These are phyloP conservation scores for Perccottus glenii DNA, from an alignment of 2,113 vertebrate genomes.

Conservation along the genomic window DNA sequence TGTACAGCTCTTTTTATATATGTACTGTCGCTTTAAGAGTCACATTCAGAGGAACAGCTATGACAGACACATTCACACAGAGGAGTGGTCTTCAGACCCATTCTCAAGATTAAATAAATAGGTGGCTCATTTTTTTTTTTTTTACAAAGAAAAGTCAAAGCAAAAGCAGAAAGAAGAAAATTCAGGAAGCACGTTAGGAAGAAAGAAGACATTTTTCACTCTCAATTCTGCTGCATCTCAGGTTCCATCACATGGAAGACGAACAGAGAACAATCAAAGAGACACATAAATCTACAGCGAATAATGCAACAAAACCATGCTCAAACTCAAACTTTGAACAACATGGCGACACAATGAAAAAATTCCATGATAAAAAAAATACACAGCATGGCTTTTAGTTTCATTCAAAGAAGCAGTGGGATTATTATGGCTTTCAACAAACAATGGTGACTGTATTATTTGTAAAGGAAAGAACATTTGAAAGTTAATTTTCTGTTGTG, in stretches of 20 bases:
- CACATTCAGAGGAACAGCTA: conserved; percentile 45
- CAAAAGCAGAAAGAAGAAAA: conserved; percentile 17
- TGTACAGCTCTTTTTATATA: conserved; percentile 63
- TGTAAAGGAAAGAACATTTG: background rate
- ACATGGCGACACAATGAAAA: conserved; percentile 40
- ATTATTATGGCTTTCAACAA: conserved; percentile 53
- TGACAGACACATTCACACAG: conserved; percentile 38
- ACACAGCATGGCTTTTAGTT: conserved; percentile 49
- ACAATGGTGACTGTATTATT: conserved; percentile 33
- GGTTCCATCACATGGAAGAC: conserved; percentile 53
- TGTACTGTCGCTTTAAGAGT: conserved; percentile 49
- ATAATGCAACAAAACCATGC: conserved; percentile 47
- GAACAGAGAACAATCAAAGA: conserved; percentile 39
- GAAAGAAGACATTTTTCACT: conserved; percentile 4
- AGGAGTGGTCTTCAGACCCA: conserved; percentile 70
- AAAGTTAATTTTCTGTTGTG: background rate
- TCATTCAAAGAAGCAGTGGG: conserved; percentile 53
- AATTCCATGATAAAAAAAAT: conserved; percentile 18
- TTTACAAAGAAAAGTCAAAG: conserved; percentile 11
- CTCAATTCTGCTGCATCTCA: conserved; percentile 29
- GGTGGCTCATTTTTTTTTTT: conserved; percentile 58
- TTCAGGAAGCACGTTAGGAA: conserved; percentile 20
- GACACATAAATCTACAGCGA: conserved; percentile 42
- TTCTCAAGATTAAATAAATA: conserved; percentile 68
- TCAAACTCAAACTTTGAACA: conserved; percentile 37